Conservation (phyloP, 2,888 invertebrate species). For the Tetanocera ferruginea region DNA sequence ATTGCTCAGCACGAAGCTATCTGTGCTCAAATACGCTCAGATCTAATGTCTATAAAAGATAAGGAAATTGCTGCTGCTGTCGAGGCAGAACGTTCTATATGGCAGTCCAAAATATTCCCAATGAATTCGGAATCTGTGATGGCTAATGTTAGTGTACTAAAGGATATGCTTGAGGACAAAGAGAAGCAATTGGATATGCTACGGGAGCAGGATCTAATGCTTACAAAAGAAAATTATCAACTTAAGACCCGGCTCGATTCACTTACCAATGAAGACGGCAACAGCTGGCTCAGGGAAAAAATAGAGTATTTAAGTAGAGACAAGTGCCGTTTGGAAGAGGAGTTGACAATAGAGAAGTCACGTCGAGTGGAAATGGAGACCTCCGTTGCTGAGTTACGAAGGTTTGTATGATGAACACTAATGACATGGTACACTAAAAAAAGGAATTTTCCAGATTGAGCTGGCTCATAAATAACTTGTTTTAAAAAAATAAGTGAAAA, state of each 20-base stretch:
- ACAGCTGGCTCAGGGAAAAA: slow-evolving; percentile 70
- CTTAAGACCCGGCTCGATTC: slow-evolving; percentile 79
- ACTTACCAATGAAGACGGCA: slow-evolving; percentile 77
- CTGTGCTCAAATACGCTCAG: slow-evolving; percentile 78
- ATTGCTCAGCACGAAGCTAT: slow-evolving; percentile 74
- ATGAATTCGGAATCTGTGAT: slow-evolving; percentile 64
- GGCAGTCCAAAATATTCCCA: slow-evolving; percentile 63
- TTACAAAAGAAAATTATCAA: slow-evolving; percentile 76
- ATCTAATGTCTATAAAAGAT: slow-evolving; percentile 73
- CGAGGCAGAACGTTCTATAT: slow-evolving; percentile 70
- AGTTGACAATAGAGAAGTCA: slow-evolving; percentile 68
- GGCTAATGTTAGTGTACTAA: slow-evolving; percentile 76
- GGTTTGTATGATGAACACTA: slow-evolving; percentile 61
- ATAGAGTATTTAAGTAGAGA: slow-evolving; percentile 72
- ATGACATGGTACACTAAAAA: neutral
- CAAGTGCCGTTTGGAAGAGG: slow-evolving; percentile 69
- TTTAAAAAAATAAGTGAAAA: no score
- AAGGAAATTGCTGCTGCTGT: slow-evolving; percentile 71
- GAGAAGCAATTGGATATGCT: slow-evolving; percentile 78
- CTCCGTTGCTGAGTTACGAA: slow-evolving; percentile 72
- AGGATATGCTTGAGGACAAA: slow-evolving; percentile 78
- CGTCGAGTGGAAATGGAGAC: slow-evolving; percentile 71
- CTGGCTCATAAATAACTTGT: no score
- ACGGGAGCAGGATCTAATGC: slow-evolving; percentile 74
- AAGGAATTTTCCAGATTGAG: no score